These are phyloP conservation scores for Drosophila atripex DNA, from an alignment of 2,888 invertebrate species.

Conservation along the genomic window DNA sequence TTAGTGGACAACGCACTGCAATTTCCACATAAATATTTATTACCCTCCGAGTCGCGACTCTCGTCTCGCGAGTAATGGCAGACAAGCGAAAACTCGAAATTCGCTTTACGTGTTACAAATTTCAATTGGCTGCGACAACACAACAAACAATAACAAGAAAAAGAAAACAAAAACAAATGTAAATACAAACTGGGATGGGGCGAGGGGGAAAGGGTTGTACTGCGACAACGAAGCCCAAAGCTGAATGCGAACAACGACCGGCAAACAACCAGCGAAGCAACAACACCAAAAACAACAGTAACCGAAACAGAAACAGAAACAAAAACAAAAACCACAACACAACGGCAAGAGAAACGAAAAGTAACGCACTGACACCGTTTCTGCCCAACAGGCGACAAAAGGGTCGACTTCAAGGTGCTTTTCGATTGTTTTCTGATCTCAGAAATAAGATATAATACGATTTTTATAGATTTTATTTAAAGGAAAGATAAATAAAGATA, in stretches of 20 bases:
- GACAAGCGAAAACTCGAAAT: conserved; percentile 54
- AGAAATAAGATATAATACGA: too few relatives aligned
- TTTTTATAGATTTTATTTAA: too few relatives aligned
- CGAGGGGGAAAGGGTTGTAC: too few relatives aligned
- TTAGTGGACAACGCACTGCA: conserved; percentile 37
- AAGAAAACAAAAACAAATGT: too few relatives aligned
- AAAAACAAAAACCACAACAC: conserved; percentile 8
- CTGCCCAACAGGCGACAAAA: conserved; percentile 25
- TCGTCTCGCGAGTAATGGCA: conserved; percentile 15
- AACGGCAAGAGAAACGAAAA: conserved; percentile 18
- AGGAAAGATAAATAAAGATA: too few relatives aligned
- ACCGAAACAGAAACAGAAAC: neutral
- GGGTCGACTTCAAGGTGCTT: neutral
- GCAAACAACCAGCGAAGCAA: conserved; percentile 16
- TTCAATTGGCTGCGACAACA: conserved; percentile 63
- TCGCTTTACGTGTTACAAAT: conserved; percentile 71
- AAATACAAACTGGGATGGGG: too few relatives aligned
- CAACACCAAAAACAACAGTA: neutral
- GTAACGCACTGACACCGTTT: conserved; percentile 40
- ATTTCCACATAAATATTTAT: conserved; percentile 72
- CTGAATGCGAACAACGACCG: conserved; percentile 60
- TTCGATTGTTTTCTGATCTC: too few relatives aligned
- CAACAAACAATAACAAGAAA: neutral
- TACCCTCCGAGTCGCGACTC: conserved; percentile 26
- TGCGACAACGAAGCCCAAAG: conserved; percentile 37